Conservation (phyloP, 2,113 vertebrate species). For the Aspiorhynchus laticeps region DNA sequence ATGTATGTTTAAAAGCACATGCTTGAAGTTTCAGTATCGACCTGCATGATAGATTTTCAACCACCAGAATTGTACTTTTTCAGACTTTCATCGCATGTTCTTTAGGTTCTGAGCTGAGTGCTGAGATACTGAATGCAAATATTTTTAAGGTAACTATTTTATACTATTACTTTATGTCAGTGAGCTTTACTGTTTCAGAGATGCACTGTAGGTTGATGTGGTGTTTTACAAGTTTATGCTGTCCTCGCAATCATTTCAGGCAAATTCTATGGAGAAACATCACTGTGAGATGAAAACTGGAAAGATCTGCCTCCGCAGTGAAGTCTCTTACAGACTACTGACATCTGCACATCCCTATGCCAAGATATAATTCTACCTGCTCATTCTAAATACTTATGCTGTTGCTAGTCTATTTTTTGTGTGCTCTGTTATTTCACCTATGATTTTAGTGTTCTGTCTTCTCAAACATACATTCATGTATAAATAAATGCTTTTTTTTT, state of each 20-base stretch:
- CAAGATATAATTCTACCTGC: not conserved
- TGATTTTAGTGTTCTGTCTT: too few relatives aligned
- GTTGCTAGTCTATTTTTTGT: not conserved
- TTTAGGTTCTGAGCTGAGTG: not conserved
- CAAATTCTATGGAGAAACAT: not conserved
- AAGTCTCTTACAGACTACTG: not conserved
- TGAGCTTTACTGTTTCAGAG: too few relatives aligned
- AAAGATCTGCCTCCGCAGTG: not conserved
- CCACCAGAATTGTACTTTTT: not conserved
- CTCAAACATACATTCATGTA: too few relatives aligned
- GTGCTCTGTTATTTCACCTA: too few relatives aligned
- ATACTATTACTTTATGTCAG: not conserved
- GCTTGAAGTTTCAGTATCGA: not conserved
- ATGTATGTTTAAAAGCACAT: not conserved
- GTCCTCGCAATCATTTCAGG: not conserved
- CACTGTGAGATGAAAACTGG: not conserved
- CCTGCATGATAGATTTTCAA: not conserved
- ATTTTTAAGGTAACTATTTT: not conserved
- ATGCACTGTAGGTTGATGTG: too few relatives aligned
- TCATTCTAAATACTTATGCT: not conserved
- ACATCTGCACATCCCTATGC: not conserved
- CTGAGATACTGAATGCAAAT: not conserved
- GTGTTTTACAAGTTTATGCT: too few relatives aligned
- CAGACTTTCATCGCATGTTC: not conserved
- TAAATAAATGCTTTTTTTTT: not conserved